Evolutionary conservation across 92 coral and sea anemone species (phyloP).

Genomic region (Palythoa caribaeorum): DNA sequence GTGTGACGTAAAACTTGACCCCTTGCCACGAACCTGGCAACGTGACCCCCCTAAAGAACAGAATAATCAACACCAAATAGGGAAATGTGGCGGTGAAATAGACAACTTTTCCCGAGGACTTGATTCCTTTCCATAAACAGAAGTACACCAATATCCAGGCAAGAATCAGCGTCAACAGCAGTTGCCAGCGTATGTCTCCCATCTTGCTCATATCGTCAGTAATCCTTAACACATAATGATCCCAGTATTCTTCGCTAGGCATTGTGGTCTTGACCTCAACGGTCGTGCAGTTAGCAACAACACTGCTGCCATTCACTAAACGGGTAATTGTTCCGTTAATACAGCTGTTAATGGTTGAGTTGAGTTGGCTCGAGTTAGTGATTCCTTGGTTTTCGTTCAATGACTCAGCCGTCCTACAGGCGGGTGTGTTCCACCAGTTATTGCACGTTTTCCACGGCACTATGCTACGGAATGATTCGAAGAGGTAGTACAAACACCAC

Average conservation of each 20-base stretch:
- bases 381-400: background rate
- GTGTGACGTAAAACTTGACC: conserved; percentile 87
- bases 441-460: conserved; percentile 95
- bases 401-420: conserved; percentile 68
- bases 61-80: conserved; percentile 87
- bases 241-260: conserved; percentile 98
- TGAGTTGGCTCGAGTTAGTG: conserved; percentile 18
- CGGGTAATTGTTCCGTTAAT: conserved; percentile 67
- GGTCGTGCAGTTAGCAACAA: conserved; percentile 46
- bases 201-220: conserved; percentile 73
- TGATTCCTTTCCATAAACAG: conserved; percentile 99
- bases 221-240: conserved; percentile 84
- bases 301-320: conserved; percentile 56
- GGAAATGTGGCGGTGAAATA: conserved; percentile 99
- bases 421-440: conserved; percentile 93
- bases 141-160: conserved; percentile 98
- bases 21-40: conserved; percentile 96
- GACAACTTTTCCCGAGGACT: conserved; percentile 99
- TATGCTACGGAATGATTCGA: conserved; percentile 87
- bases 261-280: conserved; percentile 66
- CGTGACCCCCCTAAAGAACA: conserved; percentile 93
- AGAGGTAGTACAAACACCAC: conserved; percentile 97
- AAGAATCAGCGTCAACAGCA: conserved; percentile 81
- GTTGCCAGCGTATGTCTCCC: conserved; percentile 92
- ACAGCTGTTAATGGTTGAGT: conserved; percentile 50